Evolutionary conservation across 2,797 vertebrate genomes (phyloP).

Genomic region (Poecilia picta): DNA sequence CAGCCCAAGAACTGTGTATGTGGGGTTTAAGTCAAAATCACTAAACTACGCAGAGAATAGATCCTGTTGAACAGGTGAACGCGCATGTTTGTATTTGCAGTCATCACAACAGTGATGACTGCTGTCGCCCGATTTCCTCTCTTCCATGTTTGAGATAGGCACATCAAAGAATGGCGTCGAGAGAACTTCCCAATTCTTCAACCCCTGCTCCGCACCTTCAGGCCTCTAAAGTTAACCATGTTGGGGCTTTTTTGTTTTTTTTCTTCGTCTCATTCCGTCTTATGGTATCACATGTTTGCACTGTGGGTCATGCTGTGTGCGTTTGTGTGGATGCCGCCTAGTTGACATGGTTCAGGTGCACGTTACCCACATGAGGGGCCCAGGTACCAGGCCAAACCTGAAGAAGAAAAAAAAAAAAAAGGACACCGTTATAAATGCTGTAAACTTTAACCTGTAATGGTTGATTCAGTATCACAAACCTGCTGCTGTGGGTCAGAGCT

Average conservation of each 20-base stretch:
- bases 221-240: slow-evolving; percentile 81
- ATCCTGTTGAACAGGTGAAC: slow-evolving; percentile 90
- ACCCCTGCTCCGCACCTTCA: slow-evolving; percentile 73
- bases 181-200: slow-evolving; percentile 77
- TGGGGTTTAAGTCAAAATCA: slow-evolving; percentile 91
- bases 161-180: slow-evolving; percentile 87
- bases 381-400: slow-evolving; percentile 99
- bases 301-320: slow-evolving; percentile 77
- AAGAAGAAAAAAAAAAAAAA: slow-evolving; percentile 26
- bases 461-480: slow-evolving; percentile 72
- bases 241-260: slow-evolving; percentile 65
- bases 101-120: slow-evolving; percentile 85
- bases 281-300: slow-evolving; percentile 68
- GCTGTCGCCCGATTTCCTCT: slow-evolving; percentile 82
- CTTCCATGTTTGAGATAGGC: slow-evolving; percentile 87
- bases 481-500: slow-evolving; percentile 97
- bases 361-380: slow-evolving; percentile 98
- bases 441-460: background rate
- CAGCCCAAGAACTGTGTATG: slow-evolving; percentile 87
- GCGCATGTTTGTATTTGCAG: slow-evolving; percentile 86
- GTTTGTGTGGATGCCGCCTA: slow-evolving; percentile 82
- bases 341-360: slow-evolving; percentile 99
- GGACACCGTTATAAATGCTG: background rate
- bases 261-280: slow-evolving; percentile 67
- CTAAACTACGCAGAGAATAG: slow-evolving; percentile 95